Evolutionary conservation across 2,113 vertebrate genomes (phyloP), one percentile per base, ranked within the genome.

Genomic region (Brachyhypopomus occidentalis): DNA sequence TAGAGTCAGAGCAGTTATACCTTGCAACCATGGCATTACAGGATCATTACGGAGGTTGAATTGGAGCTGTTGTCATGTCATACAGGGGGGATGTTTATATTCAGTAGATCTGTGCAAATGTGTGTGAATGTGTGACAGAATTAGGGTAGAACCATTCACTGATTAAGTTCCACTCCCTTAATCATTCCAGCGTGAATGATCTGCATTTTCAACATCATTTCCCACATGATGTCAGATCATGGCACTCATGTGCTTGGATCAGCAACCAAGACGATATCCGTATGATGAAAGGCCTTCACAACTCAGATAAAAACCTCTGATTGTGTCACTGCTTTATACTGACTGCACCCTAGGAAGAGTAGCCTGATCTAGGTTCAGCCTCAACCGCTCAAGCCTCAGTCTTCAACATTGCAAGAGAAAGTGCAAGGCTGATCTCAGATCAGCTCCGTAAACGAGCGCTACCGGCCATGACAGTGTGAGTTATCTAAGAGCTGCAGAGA

Each of bases 401-500:
- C 66, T 41, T 41, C 36, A 20, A 19, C 3, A 41, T 41, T 7
- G 11, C 19, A 0, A 41, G 2, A 38, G 30, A 67, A n/a, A 41
- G 34, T n/a, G 19, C 22, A 6, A 41, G 36, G 66, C 36, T 41
- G 66, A 41, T 70, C 66, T 70, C 34, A 22, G 66, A 70, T 70
- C 66, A n/a, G 34, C 38, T 70, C 9, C n/a, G n/a, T 38, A 22
- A 70, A n/a, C 9, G 30, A 6, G n/a, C 22, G 9, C 30, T 20
- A 5, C 27, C 22, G 36, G 66, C 66, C 66, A 70, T 70, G 66
- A 70, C 66, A 12, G 66, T 41, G 34, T 22, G 66, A 70, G 19
- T 70, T 70, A 70, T 70, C 66, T 70, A 41, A 41, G 36, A 70
- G 66, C 66, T 70, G 66, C 66, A 70, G 66, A 70, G 19, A 70